Evolutionary conservation across 2,797 vertebrate species (phyloP), one percentile per base, ranked within the genome.

Genomic region (Cynopterus sphinx): DNA sequence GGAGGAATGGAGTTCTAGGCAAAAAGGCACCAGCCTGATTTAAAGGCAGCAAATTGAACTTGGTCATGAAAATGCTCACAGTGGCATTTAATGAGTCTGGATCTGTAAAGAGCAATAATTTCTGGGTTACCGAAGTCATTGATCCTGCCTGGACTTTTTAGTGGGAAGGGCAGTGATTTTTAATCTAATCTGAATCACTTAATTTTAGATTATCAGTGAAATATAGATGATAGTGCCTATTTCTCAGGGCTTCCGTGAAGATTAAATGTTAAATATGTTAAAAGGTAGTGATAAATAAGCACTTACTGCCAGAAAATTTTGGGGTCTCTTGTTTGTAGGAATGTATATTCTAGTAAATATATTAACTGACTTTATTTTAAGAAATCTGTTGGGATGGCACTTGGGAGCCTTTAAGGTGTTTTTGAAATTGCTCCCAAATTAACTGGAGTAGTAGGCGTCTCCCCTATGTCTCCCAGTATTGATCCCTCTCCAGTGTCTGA

Each of bases 391-490:
- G 10, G 31, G 41, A 67, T 57, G 88, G 57, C 83, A 70, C 22
- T 36, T 84, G 46, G 17, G 36, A 13, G 36, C 83, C 73, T 92
- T 87, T 46, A 43, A 57, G 65, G 71, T 79, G 26, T 85, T 87
- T 91, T 63, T 87, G 68, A 83, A 92, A 67, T 63, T 46, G 46
- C 75, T 91, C 36, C 67, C 85, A 87, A 67, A 49, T 70, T 84
- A n/a, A 68, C 43, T 71, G 17, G 51, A n/a, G 82, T 77, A 33
- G 21, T 36, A 71, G 53, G 63, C n/a, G 31, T 36, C 41, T 77
- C 19, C 22, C 53, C 19, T 7, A 1, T 9, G 17, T 57, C 12
- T n/a, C 63, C 31, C 5, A 8, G 1, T 31, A 0, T 9, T 3
- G 28, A 21, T 51, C 39, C 28, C 0, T 17, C 49, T 74, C 11